phyloP scores from a whole-genome alignment of 2,113 vertebrate species.

The Ploceus nigricollis region DNA sequence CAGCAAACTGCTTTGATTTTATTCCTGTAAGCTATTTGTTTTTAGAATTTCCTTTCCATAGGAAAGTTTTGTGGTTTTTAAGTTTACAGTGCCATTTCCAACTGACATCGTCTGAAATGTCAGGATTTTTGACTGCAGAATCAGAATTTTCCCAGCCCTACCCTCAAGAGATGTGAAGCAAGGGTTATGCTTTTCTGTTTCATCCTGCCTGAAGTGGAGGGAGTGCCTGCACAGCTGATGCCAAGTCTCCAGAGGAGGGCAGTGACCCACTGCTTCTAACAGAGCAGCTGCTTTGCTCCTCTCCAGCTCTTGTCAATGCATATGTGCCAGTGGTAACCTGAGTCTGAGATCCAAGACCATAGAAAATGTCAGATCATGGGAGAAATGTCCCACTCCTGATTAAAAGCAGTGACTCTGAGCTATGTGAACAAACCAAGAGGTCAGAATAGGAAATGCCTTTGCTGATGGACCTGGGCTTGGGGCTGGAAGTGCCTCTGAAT shows the following conservation, averaged over 20 bases:
- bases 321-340: rapidly evolving
- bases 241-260: not conserved
- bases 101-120: not conserved
- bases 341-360: not conserved
- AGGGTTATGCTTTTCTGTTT: not conserved
- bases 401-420: not conserved
- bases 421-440: not conserved
- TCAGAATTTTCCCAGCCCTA: not conserved
- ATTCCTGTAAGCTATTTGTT: not conserved
- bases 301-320: not conserved
- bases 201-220: not conserved
- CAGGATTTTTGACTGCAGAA: not conserved
- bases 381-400: not conserved
- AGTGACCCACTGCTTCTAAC: not conserved
- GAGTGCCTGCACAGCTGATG: not conserved
- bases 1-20: not conserved
- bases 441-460: not conserved
- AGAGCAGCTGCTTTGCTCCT: not conserved
- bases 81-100: not conserved
- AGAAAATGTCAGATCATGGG: not conserved
- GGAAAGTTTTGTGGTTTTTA: not conserved
- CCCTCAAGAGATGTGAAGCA: not conserved
- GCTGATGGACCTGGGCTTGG: not conserved
- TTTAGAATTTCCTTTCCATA: not conserved
- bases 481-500: not conserved